Evolutionary conservation across 2,888 invertebrate genomes (phyloP), one percentile per base, ranked within the genome.

Genomic region (Aleiodes alternator): DNA sequence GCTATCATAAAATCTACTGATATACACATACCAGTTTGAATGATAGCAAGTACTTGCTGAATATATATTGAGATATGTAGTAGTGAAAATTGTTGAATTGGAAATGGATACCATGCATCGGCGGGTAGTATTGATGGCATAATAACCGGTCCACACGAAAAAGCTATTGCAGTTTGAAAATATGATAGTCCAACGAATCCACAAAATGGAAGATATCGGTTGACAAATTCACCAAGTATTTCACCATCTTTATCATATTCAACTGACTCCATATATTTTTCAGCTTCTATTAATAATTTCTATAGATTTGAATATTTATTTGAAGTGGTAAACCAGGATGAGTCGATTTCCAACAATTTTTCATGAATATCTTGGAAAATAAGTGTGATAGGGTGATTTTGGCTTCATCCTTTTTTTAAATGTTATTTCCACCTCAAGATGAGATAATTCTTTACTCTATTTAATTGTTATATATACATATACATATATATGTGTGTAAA

Each of bases 81-180:
- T 3, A 80, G 16, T 3, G 75, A 74, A 4, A 76, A 71, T 8
- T 72, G 9, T 43, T 86, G 78, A 4, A 82, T 73, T 0, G 81
- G 31, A 79, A 88, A 87, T 23, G 87, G 88, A 79, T 87, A 88
- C 77, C 82, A 82, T 0, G 84, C 79, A 23, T 84, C 81, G 0
- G 82, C 82, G 5, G 88, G 88, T 9, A 88, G 80, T 1, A 78
- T 43, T 51, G 83, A 82, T 1, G 76, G 69, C 14, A 80, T 81
- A 0, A 86, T 71, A 16, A 87, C 5, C 1, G 88, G 88, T 1
- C 81, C 82, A 9, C 70, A 82, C 5, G 75, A 76, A 61, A 87
- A 84, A 6, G 83, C 75, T 1, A 79, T 66, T 0, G 78, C 80
- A 1, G 84, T 79, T 7, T 53, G 75, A 5, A 84, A 38, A 69